Base-by-base conservation (phyloP, 2,797 vertebrate species). In the Alauda arvensis region DNA sequence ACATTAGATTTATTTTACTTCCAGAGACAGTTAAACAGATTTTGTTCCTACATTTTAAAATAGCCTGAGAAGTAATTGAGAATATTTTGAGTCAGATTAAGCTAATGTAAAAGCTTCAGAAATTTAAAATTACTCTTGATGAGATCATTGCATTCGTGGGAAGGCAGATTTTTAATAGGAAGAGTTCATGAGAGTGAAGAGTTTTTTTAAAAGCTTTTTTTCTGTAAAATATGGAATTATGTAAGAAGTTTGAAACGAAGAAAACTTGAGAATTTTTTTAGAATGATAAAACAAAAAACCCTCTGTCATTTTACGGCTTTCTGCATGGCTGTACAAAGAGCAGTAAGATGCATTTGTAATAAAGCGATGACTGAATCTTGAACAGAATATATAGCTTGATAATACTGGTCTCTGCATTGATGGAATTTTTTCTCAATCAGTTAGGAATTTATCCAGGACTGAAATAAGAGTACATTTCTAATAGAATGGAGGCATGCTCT, bases 41-140 rank as follows among this genome's bases (percentile, higher is more conserved):
- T 92, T 91, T 88, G 71, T 77, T 92, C 43, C 59, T 83, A 39
- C 31, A 5, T 67, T 94, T 90, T 82, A 72, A 90, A 93, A 72
- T 78, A 75, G 39, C 26, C 59, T 65, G 34, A n/a, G 53, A 93
- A 85, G 65, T 68, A 87, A 86, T 63, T 90, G 18, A 40, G 75
- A 89, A 24, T 91, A 72, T 88, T 93, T 88, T 76, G 51, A 81
- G 71, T 77, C 72, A 71, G 84, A 63, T 79, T 69, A 82, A 45
- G 28, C 49, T 68, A 61, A 77, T 33, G 70, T 60, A 83, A 85
- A 77, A 55, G 55, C 70, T 85, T 84, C 43, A 91, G 71, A 82
- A 83, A 48, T 79, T 70, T 57, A 51, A 91, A 93, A 78, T 70
- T 82, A 43, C 29, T 84, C 53, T 60, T n/a, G 39, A 39, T 82